Base-by-base conservation (phyloP, 1,140 invertebrate genomes). In the Bombus breviceps region DNA sequence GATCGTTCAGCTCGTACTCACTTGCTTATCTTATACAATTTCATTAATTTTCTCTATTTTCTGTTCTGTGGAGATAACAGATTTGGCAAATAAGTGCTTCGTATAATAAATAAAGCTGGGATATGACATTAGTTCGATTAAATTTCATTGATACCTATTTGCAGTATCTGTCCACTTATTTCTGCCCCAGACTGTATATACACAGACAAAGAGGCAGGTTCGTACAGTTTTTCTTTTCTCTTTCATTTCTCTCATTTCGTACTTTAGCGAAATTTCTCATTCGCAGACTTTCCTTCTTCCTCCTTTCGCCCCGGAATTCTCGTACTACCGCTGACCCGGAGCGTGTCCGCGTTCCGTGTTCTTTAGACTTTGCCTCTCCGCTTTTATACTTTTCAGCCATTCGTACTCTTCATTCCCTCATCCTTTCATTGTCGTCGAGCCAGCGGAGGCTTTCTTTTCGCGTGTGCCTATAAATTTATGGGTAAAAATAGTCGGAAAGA, bases 181-280 rank as follows among this genome's bases (percentile, higher is more conserved):
- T 53, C 47, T 53, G 47, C 6, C 18, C 47, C 47, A 53, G 47
- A 53, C 47, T 53, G 47, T 22, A n/a, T 47, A 32, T 39, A 68
- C 25, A 74, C 2, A 22, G 10, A 41, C 43, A 81, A 28, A 53
- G 18, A 59, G 10, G 10, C 71, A 53, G 28, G 39, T 41, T 53
- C 34, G 3, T 25, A 9, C 28, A 25, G 6, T 18, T 68, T 18
- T 32, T 66, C 64, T 18, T 15, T 66, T 15, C 43, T 82, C 25
- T 75, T 39, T 66, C 13, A 8, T 8, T 66, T 66, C 64, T 18
- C 3, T 53, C 74, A 18, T 84, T 81, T 53, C 73, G 43, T 87
- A 78, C 59, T 75, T 39, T 64, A 66, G 47, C 32, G 62, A 85
- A 80, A 82, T 80, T 75, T 85, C 43, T 74, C 71, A 85, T 85